Base-by-base conservation (phyloP, 2,888 invertebrate species). In the Platycnemis pennipes region DNA sequence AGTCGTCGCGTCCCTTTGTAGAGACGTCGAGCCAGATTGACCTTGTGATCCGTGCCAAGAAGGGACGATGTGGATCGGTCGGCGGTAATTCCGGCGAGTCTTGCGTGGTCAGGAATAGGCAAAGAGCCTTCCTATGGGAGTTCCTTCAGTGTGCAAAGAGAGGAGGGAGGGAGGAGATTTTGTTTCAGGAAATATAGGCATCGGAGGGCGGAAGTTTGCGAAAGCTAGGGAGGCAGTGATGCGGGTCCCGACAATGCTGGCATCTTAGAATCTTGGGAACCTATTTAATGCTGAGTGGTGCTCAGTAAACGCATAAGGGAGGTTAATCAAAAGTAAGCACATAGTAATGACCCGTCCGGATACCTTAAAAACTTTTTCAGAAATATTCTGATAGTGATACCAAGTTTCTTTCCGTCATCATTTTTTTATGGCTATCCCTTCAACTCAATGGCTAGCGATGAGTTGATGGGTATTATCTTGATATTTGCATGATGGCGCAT, bases 21-120 rank as follows among this genome's bases (percentile, higher is more conserved):
- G 63, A 63, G 26, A 26, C 63, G 26, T 63, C 5, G 63, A 63
- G 63, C 63, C 63, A 63, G 5, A 63, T 63, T 63, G 63, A 63
- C 63, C 63, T 63, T 63, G 63, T 26, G 26, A 2, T 63, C 5
- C 19, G 63, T 19, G 63, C 63, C 63, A 63, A 63, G 63, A 63
- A 63, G 26, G 8, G 22, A n/a, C n/a, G 63, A 26, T 63, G 22
- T 22, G 63, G 63, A 63, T 5, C 26, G 63, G 5, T 22, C 63
- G 63, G 5, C 63, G 63, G 63, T 63, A 63, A 63, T 26, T 22
- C 63, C 26, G 63, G 2, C 1, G 26, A 63, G 63, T 63, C 63
- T 63, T 63, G 63, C 63, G 63, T 63, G 63, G 63, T 63, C 63
- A 63, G 63, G 63, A 63, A 63, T 63, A 63, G 63, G 63, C 26